Percentiles rank a stretch among this genome's conserved stretches.
Conservation (phyloP, 53 echinoderm and acorn worm genomes). For the Paelopatides confundens region DNA sequence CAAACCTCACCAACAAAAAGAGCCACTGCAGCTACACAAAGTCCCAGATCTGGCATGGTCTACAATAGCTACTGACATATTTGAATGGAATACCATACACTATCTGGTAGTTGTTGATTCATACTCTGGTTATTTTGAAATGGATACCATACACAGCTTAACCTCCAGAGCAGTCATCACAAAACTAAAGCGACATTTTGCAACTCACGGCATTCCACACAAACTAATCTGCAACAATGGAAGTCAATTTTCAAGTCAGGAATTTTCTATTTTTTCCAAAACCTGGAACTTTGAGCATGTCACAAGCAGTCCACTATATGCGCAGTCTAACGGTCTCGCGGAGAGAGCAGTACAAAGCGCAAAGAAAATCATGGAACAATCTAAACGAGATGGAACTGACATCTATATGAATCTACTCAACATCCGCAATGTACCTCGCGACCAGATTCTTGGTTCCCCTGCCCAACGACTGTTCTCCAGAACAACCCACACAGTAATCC, state of each 20-base stretch:
- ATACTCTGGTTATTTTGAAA: conserved; percentile 64
- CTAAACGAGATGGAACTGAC: conserved; percentile 8
- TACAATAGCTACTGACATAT: conserved; percentile 57
- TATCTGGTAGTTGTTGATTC: conserved; percentile 60
- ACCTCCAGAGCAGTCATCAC: conserved; percentile 8
- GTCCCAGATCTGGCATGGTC: conserved; percentile 49
- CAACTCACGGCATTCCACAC: conserved; percentile 42
- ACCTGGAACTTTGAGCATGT: conserved; percentile 9
- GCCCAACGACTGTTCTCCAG: not conserved
- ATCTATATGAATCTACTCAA: conserved; percentile 21
- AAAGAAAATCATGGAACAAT: conserved; percentile 7
- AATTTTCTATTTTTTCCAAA: conserved; percentile 18
- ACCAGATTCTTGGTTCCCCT: not conserved
- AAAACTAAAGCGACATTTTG: conserved; percentile 39
- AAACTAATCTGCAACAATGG: conserved; percentile 48
- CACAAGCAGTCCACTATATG: conserved; percentile 11
- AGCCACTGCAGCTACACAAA: conserved; percentile 27
- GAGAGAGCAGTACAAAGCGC: conserved; percentile 2
- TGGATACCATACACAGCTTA: conserved; percentile 25
- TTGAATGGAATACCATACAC: conserved; percentile 63
- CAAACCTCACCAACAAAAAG: conserved; percentile 51
- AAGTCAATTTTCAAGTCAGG: conserved; percentile 4
- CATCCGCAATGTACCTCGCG: not conserved
- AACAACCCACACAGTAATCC: no score
- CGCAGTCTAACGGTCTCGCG: not conserved